Percentiles rank a stretch among this genome's conserved stretches.
phyloP scores from a whole-genome alignment of 2,797 vertebrate species.

The Gouania willdenowi region DNA sequence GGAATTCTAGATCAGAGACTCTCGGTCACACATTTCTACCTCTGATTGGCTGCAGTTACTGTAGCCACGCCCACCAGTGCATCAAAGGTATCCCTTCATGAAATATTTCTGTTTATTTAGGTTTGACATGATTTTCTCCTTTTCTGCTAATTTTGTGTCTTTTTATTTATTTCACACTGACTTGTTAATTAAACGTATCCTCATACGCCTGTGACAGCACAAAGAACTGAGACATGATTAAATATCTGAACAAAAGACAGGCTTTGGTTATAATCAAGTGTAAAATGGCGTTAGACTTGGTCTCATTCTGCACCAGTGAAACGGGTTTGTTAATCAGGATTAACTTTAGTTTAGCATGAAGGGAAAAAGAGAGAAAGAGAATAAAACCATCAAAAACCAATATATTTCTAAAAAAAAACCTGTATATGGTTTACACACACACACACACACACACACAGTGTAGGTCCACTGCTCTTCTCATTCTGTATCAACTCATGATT shows the following conservation, averaged over 20 bases:
- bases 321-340: conserved; percentile 68
- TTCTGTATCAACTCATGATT: conserved; percentile 24
- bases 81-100: too few relatives aligned
- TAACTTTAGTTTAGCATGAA: conserved; percentile 61
- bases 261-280: conserved; percentile 54
- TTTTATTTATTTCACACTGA: conserved; percentile 39
- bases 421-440: background rate
- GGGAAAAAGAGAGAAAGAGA: conserved; percentile 20
- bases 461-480: conserved; percentile 3
- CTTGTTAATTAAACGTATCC: conserved; percentile 52
- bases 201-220: conserved; percentile 30
- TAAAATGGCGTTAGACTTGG: conserved; percentile 58
- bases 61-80: too few relatives aligned
- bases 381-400: conserved; percentile 23
- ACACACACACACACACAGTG: background rate
- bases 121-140: conserved; percentile 3
- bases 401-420: background rate
- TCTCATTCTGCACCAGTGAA: conserved; percentile 59
- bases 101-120: too few relatives aligned
- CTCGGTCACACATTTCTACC: too few relatives aligned
- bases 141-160: too few relatives aligned
- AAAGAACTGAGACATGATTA: conserved; percentile 55
- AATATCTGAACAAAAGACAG: conserved; percentile 54
- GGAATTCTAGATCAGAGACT: too few relatives aligned
- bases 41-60: too few relatives aligned